Conservation (phyloP, 2,888 invertebrate genomes). For the Drosophila macrospina region DNA sequence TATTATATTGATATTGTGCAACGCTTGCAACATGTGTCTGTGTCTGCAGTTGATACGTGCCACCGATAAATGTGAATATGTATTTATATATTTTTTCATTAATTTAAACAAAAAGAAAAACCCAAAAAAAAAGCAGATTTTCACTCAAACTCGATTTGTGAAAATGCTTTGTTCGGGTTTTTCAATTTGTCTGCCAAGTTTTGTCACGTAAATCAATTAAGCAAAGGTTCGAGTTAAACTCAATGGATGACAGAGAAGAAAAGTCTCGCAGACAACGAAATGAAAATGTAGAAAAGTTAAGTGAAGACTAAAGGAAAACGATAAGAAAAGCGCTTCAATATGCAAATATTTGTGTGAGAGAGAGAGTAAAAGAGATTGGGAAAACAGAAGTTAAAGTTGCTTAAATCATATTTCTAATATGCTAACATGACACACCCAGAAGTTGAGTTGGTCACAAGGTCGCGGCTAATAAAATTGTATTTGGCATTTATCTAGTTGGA, state of each 20-base stretch:
- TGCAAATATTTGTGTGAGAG: not conserved
- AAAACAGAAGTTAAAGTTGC: conserved; percentile 8
- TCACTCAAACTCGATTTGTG: conserved; percentile 11
- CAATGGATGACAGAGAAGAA: conserved; percentile 41
- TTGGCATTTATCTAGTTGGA: conserved; percentile 32
- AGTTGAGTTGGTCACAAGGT: conserved; percentile 33
- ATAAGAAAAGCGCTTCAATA: conserved; percentile 12
- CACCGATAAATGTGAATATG: conserved; percentile 28
- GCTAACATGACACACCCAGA: conserved; percentile 19
- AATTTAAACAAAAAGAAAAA: conserved; percentile 11
- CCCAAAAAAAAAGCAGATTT: conserved; percentile 3
- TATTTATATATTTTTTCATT: conserved; percentile 32
- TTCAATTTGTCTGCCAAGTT: conserved; percentile 64
- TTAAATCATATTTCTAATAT: conserved; percentile 11
- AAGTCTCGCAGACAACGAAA: conserved; percentile 40
- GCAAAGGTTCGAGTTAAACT: conserved; percentile 48
- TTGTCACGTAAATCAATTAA: conserved; percentile 76
- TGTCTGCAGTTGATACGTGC: conserved; percentile 9
- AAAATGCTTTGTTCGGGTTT: conserved; percentile 19
- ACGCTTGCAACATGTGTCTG: conserved; percentile 39
- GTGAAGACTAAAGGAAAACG: conserved; percentile 5
- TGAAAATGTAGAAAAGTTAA: conserved; percentile 4
- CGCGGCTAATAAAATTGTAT: conserved; percentile 44
- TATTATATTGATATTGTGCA: conserved; percentile 29
- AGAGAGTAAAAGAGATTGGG: not conserved